Evolutionary conservation across 2,113 vertebrate species (phyloP), one percentile per base, ranked within the genome.

Genomic region (Hassar affinis): DNA sequence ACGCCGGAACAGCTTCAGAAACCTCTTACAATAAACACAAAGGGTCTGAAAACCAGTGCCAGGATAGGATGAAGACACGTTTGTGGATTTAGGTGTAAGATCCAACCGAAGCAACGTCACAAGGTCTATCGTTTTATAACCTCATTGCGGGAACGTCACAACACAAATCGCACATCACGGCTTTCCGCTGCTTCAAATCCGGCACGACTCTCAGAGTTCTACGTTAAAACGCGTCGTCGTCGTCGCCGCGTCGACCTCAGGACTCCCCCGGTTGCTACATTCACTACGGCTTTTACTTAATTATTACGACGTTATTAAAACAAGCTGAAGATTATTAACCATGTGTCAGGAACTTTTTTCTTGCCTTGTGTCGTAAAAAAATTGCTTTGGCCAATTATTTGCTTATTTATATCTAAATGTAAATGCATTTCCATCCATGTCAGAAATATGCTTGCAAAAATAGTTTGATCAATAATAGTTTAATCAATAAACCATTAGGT

Each of bases 391-490:
- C 47, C 49, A 30, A 30, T 9, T 49, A 35, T 61, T 33, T 52
- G 54, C 27, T 25, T 52, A 25, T 4, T 76, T 62, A 18, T 62
- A 59, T 54, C 17, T 72, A 4, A 42, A 38, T 52, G 22, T 33
- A 30, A 81, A 81, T 81, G 62, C 54, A 75, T 82, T 82, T 78
- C n/a, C 72, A 71, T 80, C 52, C 52, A 42, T 42, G 38, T 4
- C 9, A 30, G 18, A 82, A 38, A 76, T 38, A 20, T 54, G 42
- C 22, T 35, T 62, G 49, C 18, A 30, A 75, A 49, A 66, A 25
- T 10, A 57, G 18, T 54, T n/a, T n/a, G n/a, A n/a, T n/a, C n/a
- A n/a, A 15, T 2, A n/a, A 12, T 45, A 49, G 30, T 30, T 18
- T 17, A 76, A 54, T 71, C 61, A 6, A 49, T 9, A 72, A 52